Conservation (phyloP, 2,113 vertebrate genomes). For the Arothron firmamentum region DNA sequence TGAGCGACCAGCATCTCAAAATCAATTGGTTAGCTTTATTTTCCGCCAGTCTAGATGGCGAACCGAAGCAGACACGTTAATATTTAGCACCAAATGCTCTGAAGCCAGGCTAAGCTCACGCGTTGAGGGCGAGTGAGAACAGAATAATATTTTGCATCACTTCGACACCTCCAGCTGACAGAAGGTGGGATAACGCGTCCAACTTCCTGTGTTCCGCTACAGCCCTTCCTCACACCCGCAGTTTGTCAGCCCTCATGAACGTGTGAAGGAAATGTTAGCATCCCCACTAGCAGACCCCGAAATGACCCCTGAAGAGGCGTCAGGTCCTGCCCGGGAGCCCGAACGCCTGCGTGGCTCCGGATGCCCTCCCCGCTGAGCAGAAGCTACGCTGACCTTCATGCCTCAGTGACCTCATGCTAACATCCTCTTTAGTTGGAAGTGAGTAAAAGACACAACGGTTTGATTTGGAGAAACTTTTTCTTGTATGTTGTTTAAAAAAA, state of each 20-base stretch:
- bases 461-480: not conserved
- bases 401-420: slow-evolving; percentile 15
- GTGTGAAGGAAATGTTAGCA: slow-evolving; percentile 26
- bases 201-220: slow-evolving; percentile 3
- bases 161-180: slow-evolving; percentile 25
- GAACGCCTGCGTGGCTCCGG: slow-evolving; percentile 41
- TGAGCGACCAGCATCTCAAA: slow-evolving; percentile 19
- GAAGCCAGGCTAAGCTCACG: not conserved
- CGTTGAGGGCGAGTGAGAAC: not conserved
- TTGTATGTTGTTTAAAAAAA: slow-evolving; percentile 14
- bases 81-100: slow-evolving; percentile 9
- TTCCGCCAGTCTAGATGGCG: too few species aligned
- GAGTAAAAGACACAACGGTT: not conserved
- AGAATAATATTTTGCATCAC: slow-evolving; percentile 31
- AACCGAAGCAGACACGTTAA: slow-evolving; percentile 6
- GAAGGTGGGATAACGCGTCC: slow-evolving; percentile 5
- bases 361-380: slow-evolving; percentile 22
- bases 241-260: slow-evolving; percentile 2
- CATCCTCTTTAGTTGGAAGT: slow-evolving; percentile 7
- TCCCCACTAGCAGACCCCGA: slow-evolving; percentile 20
- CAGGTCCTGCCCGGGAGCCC: slow-evolving; percentile 40
- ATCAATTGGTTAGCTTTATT: too few species aligned
- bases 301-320: slow-evolving; percentile 32
- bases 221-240: not conserved
- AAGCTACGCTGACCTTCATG: slow-evolving; percentile 27